Evolutionary conservation across 1,140 invertebrate genomes (phyloP), one percentile per base, ranked within the genome.

Genomic region (Aphelinus certus): DNA sequence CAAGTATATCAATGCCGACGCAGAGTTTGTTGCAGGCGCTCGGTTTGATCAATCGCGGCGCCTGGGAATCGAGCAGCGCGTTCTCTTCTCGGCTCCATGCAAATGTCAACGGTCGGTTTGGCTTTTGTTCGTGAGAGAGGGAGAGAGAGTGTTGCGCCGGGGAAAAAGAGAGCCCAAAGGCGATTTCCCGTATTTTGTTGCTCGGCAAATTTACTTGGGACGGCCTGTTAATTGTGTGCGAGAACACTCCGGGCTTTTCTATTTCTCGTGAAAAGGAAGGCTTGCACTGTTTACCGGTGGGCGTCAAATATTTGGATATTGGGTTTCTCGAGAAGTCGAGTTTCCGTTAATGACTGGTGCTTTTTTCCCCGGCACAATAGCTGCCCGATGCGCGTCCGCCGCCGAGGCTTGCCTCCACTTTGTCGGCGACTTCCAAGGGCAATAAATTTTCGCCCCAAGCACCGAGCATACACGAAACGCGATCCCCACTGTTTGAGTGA

Each of bases 251-350:
- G 47, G 10, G 47, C 26, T 4, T 49, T 72, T 61, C 58, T 76
- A 72, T 72, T 57, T 65, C 55, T 61, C 43, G 6, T 55, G 66
- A 66, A 76, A 77, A 67, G 62, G 60, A 77, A 67, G 66, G 60
- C 49, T 73, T 58, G 57, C 49, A 45, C 48, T 63, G 57, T 67
- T 75, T 65, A 65, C 55, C 1, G 7, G 42, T 66, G 61, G 62
- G 71, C 63, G 55, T 73, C 66, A 70, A 77, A 74, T 74, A 73
- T 77, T 74, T 74, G 66, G 55, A 69, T 66, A 73, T 73, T 66
- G 48, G 62, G 63, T 73, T 73, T 73, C 71, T 73, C 51, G 46
- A 66, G 42, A 73, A 73, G 53, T 73, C 42, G 62, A 73, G 46
- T 64, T 64, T 65, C 61, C 60, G 7, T 65, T 66, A 66, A 66